Conservation (phyloP, 2,797 vertebrate genomes). For the Peromyscus nudipes region DNA sequence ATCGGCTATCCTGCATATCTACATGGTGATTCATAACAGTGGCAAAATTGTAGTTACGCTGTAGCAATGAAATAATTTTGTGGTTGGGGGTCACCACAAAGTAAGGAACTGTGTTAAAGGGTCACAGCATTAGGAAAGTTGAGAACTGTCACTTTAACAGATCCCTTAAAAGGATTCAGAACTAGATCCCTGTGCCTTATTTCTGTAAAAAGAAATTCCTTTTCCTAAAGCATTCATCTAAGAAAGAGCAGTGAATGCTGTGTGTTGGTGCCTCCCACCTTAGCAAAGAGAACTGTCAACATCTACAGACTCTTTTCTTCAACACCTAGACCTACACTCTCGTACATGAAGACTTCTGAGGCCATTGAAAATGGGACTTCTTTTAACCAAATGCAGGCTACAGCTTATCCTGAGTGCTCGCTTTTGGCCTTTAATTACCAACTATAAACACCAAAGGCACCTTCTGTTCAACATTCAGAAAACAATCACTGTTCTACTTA, state of each 20-base stretch:
- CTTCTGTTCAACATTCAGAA: slow-evolving; percentile 28
- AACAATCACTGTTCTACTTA: not conserved
- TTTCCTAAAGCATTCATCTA: not conserved
- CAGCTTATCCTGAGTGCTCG: not conserved
- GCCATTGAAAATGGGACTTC: not conserved
- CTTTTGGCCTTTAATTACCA: slow-evolving; percentile 7
- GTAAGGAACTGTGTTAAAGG: not conserved
- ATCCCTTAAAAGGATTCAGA: slow-evolving; percentile 34
- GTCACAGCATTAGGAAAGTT: not conserved
- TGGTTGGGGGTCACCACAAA: not conserved
- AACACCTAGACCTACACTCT: not conserved
- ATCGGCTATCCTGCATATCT: not conserved
- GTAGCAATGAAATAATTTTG: not conserved
- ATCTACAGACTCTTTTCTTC: fast-evolving
- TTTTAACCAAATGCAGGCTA: not conserved
- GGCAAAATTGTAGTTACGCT: not conserved
- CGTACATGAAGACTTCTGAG: not conserved
- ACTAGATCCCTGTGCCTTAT: slow-evolving; percentile 1
- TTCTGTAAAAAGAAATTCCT: slow-evolving; percentile 1
- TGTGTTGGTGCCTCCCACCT: not conserved
- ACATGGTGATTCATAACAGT: not conserved
- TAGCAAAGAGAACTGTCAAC: not conserved
- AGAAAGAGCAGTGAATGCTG: not conserved
- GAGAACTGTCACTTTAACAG: not conserved
- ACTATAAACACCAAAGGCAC: not conserved